These are phyloP conservation scores for Hylaeus anthracinus DNA, from an alignment of 1,140 invertebrate species.

Conservation along the genomic window DNA sequence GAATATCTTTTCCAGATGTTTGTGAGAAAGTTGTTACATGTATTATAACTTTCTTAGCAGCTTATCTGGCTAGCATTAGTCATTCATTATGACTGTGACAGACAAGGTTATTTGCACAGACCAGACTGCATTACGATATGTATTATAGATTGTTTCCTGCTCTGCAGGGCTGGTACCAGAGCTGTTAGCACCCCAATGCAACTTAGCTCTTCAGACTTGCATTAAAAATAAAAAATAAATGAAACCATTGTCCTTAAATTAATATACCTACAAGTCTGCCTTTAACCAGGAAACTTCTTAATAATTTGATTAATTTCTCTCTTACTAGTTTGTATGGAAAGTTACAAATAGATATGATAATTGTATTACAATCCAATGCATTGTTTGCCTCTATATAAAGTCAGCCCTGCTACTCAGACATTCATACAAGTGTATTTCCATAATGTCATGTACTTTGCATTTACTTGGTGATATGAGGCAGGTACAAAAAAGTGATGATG, in stretches of 20 bases:
- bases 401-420: not conserved
- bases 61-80: conserved; percentile 4
- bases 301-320: too few species aligned
- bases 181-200: too few species aligned
- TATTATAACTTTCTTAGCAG: not conserved
- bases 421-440: not conserved
- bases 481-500: not conserved
- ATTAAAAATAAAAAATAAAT: too few species aligned
- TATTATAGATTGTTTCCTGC: not conserved
- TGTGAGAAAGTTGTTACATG: not conserved
- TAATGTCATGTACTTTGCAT: not conserved
- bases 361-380: too few species aligned
- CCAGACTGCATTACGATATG: not conserved
- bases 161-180: too few species aligned
- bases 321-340: too few species aligned
- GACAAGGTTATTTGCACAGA: not conserved
- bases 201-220: too few species aligned
- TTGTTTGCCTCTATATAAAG: too few species aligned
- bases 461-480: not conserved
- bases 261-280: too few species aligned
- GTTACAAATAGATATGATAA: too few species aligned
- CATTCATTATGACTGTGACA: not conserved
- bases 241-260: too few species aligned
- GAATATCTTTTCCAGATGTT: not conserved
- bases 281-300: too few species aligned